Base-by-base conservation (phyloP, 2,113 vertebrate genomes). In the Tyto alba region DNA sequence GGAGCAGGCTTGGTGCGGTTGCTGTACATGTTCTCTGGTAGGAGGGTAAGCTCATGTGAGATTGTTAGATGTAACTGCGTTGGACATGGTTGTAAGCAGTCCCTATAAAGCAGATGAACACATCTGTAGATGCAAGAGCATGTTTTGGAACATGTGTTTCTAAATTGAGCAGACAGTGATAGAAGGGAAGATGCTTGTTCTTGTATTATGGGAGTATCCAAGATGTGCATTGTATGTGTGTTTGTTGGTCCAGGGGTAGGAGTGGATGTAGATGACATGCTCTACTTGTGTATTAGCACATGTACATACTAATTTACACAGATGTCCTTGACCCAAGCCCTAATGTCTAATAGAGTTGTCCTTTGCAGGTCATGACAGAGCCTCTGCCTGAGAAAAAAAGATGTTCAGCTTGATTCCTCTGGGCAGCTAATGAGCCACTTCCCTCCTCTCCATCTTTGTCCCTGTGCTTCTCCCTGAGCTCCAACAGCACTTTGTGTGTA, bases 351-450 rank as follows among this genome's bases (percentile, higher is more conserved):
- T 2, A 72, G 62, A 68, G 15, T 81, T 81, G 30, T 86, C 52
- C 53, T 69, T 76, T 90, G 26, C 5, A 9, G 23, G 36, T 78
- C 57, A 64, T 82, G 81, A 47, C 36, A 89, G 79, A 88, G 27
- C 30, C 52, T 89, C 55, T 71, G 66, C 60, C 73, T 73, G 40
- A 55, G 62, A 76, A 52, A 90, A 81, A 88, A 72, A 93, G 90
- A 95, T 75, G 48, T 85, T 92, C 56, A 75, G 60, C 17, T 52
- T 59, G 55, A 84, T 81, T 94, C 83, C 85, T 95, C 25, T 22
- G 80, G 82, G 91, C 71, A 93, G 83, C 52, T 93, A 95, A 95
- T 62, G 94, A 96, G 45, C 74, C 38, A 3, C 69, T 91, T 90
- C 94, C 79, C 66, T 85, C 30, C 90, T 82, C 60, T 89, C 76